phyloP scores from a whole-genome alignment of 2,113 vertebrate species.

The Spea bombifrons region DNA sequence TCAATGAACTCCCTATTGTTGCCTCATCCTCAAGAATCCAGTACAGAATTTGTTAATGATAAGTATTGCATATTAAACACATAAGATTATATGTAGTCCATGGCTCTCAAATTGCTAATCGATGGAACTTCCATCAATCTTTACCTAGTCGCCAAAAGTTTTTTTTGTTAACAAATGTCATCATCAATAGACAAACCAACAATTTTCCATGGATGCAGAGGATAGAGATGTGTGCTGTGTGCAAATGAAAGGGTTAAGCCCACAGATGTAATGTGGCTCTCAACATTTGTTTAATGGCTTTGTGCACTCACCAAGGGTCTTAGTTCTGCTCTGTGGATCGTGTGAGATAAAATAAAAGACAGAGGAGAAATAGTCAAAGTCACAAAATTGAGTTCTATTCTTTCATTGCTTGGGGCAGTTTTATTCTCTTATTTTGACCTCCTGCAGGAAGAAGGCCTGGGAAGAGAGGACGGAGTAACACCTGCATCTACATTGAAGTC shows the following conservation, averaged over 20 bases:
- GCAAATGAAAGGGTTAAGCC: neutral
- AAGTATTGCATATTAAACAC: too few relatives aligned
- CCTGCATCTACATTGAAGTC: constrained; percentile 82
- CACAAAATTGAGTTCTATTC: constrained; percentile 79
- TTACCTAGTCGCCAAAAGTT: too few relatives aligned
- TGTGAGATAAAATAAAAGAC: constrained; percentile 62
- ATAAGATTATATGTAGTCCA: too few relatives aligned
- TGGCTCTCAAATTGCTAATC: too few relatives aligned
- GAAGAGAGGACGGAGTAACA: constrained; percentile 65
- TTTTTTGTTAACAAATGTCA: too few relatives aligned
- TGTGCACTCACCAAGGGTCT: constrained; percentile 76
- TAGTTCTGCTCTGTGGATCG: constrained; percentile 79
- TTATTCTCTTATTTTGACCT: constrained; percentile 75
- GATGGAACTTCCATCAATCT: too few relatives aligned
- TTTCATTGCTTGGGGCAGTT: constrained; percentile 77
- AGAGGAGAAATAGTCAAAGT: constrained; percentile 69
- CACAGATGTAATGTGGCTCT: neutral
- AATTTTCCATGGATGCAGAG: neutral
- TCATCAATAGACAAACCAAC: too few relatives aligned
- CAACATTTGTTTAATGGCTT: constrained; percentile 50
- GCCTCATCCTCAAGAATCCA: too few relatives aligned
- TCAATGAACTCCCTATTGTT: too few relatives aligned
- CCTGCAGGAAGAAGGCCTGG: constrained; percentile 73
- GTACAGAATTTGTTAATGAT: too few relatives aligned
- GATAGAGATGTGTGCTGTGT: neutral